phyloP scores from a whole-genome alignment of 2,888 invertebrate species.

The Cheilosia variabilis region DNA sequence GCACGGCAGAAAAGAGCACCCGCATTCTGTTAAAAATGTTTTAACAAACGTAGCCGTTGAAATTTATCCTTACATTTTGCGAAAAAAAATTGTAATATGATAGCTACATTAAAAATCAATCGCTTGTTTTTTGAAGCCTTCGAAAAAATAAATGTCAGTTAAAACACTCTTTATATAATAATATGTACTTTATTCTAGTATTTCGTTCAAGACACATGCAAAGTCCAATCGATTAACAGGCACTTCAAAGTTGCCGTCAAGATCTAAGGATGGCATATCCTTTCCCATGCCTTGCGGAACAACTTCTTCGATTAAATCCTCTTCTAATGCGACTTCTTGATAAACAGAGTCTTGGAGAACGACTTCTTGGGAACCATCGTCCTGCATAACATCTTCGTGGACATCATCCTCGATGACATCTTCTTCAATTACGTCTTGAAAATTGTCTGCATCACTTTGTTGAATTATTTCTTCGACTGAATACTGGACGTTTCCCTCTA shows the following conservation, averaged over 20 bases:
- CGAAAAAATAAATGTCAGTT: too few species aligned
- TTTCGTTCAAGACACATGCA: conserved; percentile 50
- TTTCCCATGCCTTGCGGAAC: conserved; percentile 41
- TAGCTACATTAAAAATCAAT: too few species aligned
- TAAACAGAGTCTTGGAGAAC: conserved; percentile 44
- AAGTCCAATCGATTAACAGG: conserved; percentile 45
- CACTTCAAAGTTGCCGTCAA: conserved; percentile 31
- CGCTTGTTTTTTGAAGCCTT: too few species aligned
- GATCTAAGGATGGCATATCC: conserved; percentile 38
- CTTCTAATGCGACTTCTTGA: conserved; percentile 42
- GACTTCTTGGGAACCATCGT: conserved; percentile 7
- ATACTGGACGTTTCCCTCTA: conserved; percentile 25
- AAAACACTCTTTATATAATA: not conserved
- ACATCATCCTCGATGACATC: not conserved
- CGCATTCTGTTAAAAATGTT: too few species aligned
- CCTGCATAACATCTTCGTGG: not conserved
- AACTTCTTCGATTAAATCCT: conserved; percentile 64
- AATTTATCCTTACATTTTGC: too few species aligned
- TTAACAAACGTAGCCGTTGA: too few species aligned
- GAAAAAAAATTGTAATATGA: too few species aligned
- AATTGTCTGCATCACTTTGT: not conserved
- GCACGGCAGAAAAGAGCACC: too few species aligned
- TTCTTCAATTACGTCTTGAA: conserved; percentile 50
- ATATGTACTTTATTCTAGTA: conserved; percentile 47
- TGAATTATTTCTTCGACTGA: conserved; percentile 30